Conservation (phyloP, 2,888 invertebrate genomes). For the Brachyptera risi region DNA sequence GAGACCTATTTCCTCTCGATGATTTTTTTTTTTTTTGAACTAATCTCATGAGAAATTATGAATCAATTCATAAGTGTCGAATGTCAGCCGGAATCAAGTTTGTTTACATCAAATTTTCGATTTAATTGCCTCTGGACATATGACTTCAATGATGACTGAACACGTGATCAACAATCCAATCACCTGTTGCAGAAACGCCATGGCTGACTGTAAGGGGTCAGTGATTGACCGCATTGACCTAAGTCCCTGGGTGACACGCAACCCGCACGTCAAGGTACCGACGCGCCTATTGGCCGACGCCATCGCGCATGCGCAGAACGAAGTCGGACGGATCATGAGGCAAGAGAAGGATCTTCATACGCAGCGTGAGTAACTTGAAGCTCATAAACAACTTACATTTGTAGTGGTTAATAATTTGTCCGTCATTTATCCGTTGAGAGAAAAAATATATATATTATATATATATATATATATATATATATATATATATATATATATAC, state of each 20-base stretch:
- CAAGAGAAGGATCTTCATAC: conserved; percentile 42
- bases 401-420: not conserved
- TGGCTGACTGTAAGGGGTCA: conserved; percentile 43
- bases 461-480: too few relatives aligned
- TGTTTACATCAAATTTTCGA: too few relatives aligned
- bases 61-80: too few relatives aligned
- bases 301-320: conserved; percentile 44
- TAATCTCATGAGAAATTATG: too few relatives aligned
- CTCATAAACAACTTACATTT: not conserved
- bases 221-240: conserved; percentile 41
- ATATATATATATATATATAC: too few relatives aligned
- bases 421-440: not conserved
- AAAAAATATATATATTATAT: not conserved
- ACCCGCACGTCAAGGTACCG: conserved; percentile 42
- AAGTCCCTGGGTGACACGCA: conserved; percentile 42
- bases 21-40: too few relatives aligned
- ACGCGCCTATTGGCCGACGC: conserved; percentile 42
- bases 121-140: too few relatives aligned
- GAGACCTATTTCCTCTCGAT: too few relatives aligned
- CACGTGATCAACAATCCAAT: not conserved
- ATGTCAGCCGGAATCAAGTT: too few relatives aligned
- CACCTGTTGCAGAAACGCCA: conserved; percentile 43
- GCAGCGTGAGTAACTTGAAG: conserved; percentile 35
- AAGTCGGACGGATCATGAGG: conserved; percentile 42
- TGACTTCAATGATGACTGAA: too few relatives aligned